These are phyloP conservation scores for Pammene aurita DNA, from an alignment of 2,888 invertebrate species.

Conservation along the genomic window DNA sequence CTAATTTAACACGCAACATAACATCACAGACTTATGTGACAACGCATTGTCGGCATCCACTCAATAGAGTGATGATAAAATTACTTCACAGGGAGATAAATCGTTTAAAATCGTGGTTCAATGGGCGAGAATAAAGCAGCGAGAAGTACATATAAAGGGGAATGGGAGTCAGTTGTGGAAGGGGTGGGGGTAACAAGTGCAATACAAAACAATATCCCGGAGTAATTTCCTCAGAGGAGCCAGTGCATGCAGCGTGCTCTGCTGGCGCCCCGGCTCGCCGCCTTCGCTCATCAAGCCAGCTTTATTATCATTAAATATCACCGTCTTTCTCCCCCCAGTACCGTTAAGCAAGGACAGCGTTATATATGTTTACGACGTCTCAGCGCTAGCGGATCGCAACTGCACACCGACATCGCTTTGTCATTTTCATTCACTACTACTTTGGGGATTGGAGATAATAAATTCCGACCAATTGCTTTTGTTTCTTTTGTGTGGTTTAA, in stretches of 20 bases:
- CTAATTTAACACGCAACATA: slow-evolving; percentile 7
- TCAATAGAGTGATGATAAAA: slow-evolving; percentile 26
- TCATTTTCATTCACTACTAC: slow-evolving; percentile 50
- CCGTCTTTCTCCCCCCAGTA: slow-evolving; percentile 18
- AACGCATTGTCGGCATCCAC: slow-evolving; percentile 18
- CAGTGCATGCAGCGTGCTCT: slow-evolving; percentile 45
- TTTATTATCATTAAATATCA: slow-evolving; percentile 9
- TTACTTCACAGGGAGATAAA: slow-evolving; percentile 32
- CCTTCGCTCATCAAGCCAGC: neutral
- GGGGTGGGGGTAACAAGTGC: slow-evolving; percentile 55
- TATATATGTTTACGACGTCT: slow-evolving; percentile 2
- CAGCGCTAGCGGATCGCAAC: slow-evolving; percentile 7
- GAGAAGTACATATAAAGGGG: slow-evolving; percentile 26
- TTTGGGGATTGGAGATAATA: slow-evolving; percentile 45
- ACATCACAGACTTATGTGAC: slow-evolving; percentile 9
- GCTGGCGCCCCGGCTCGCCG: slow-evolving; percentile 39
- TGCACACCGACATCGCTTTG: slow-evolving; percentile 52
- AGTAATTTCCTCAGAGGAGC: slow-evolving; percentile 61
- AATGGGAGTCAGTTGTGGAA: slow-evolving; percentile 1
- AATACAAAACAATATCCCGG: slow-evolving; percentile 63
- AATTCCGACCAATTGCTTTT: slow-evolving; percentile 35
- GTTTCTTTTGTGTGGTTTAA: slow-evolving; percentile 24
- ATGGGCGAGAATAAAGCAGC: slow-evolving; percentile 30
- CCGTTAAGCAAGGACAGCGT: slow-evolving; percentile 6
- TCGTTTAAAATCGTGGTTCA: slow-evolving; percentile 30